These are phyloP conservation scores for Protophormia terraenovae DNA, from an alignment of 2,888 invertebrate genomes.

Conservation along the genomic window DNA sequence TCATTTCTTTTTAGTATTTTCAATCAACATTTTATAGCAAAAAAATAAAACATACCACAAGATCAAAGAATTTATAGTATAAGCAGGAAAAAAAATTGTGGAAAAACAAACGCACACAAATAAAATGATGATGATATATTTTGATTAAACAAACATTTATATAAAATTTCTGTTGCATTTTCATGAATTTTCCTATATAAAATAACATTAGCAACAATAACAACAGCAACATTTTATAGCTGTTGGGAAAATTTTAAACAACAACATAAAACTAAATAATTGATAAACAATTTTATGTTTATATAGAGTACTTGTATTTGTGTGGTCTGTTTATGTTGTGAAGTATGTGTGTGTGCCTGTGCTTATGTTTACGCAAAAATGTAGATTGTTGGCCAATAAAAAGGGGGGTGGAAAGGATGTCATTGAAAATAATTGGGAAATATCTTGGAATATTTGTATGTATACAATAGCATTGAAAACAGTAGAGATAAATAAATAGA, in stretches of 20 bases:
- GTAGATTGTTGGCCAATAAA: not conserved
- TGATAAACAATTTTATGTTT: constrained; percentile 44
- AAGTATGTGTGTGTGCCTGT: not conserved
- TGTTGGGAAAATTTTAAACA: constrained; percentile 16
- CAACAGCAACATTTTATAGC: not conserved
- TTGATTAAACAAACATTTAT: constrained; percentile 52
- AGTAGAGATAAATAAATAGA: not conserved
- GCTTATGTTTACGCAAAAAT: constrained; percentile 6
- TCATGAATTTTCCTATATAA: constrained; percentile 7
- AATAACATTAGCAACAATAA: not conserved
- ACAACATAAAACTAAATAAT: constrained; percentile 25
- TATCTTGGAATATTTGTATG: not conserved
- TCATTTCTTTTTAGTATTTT: constrained; percentile 39
- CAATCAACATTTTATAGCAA: constrained; percentile 21
- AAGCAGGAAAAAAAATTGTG: not conserved
- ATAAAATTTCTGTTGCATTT: constrained; percentile 20
- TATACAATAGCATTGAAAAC: not conserved
- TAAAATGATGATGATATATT: constrained; percentile 21
- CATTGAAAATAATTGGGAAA: constrained; percentile 5
- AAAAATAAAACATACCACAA: constrained; percentile 1
- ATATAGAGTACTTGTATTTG: not conserved
- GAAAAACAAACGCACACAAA: constrained; percentile 30
- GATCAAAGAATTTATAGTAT: constrained; percentile 57
- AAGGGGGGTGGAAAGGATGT: not conserved
- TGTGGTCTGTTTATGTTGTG: not conserved